Conservation (phyloP, 2,113 vertebrate genomes). For the Numenius arquata region DNA sequence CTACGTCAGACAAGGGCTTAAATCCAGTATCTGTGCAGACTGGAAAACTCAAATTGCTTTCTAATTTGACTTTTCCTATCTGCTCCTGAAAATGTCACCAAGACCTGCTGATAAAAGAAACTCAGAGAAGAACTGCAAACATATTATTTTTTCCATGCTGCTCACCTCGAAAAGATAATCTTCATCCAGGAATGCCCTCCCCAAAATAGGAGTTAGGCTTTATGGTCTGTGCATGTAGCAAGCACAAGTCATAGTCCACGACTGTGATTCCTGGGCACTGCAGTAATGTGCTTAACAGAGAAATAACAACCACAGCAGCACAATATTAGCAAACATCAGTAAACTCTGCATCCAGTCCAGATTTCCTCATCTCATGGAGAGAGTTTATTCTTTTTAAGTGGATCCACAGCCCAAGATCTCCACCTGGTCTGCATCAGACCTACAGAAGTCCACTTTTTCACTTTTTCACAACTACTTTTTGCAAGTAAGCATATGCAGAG, state of each 20-base stretch:
- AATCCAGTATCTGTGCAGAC: constrained; percentile 4
- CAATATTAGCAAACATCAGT: background rate
- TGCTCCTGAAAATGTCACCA: constrained; percentile 47
- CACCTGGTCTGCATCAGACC: background rate
- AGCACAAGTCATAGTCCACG: background rate
- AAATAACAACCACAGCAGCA: background rate
- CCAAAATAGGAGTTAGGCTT: background rate
- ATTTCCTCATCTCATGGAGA: background rate
- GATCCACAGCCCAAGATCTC: background rate
- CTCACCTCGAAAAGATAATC: background rate
- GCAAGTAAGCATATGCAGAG: background rate
- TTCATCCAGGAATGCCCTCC: background rate
- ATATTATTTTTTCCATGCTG: background rate
- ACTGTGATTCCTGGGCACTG: background rate
- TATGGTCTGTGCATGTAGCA: background rate
- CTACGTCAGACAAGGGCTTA: background rate
- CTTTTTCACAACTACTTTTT: background rate
- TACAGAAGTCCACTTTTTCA: background rate
- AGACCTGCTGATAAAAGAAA: constrained; percentile 6
- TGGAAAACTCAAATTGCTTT: constrained; percentile 55
- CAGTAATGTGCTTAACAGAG: background rate
- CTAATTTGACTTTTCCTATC: constrained; percentile 11
- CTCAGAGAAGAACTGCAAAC: background rate
- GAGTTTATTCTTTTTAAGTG: background rate
- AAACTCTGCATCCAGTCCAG: background rate